Base-by-base conservation (phyloP, 2,888 invertebrate species). In the Agrochola litura region DNA sequence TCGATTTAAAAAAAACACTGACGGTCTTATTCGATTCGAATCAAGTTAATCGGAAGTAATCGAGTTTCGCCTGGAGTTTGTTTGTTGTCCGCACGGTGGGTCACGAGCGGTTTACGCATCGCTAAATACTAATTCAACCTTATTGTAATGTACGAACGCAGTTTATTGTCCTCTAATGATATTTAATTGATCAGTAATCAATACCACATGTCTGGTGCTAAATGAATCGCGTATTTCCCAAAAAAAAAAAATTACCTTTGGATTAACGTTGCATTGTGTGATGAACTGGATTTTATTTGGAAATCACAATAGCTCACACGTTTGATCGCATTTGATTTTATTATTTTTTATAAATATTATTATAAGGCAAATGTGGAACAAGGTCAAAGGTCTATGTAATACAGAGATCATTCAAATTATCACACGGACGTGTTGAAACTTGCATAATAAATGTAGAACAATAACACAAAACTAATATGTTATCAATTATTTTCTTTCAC, bases 31-130 rank as follows among this genome's bases (percentile, higher is more conserved):
- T 93, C 91, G 92, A 91, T 92, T 92, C 91, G 88, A 90, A 86
- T 88, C 89, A 89, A 92, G 90, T 93, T 92, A 92, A 93, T 95
- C 94, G 94, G 92, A 94, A 94, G 92, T 95, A 94, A 95, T 94
- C 93, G 91, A 84, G 86, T 93, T 92, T 87, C 91, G 90, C 90
- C 87, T 90, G 86, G 89, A 89, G 90, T 92, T 93, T 95, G 91
- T 94, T 95, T 92, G 84, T 85, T 83, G 87, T 88, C 89, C 89
- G 89, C 86, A 88, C 80, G 84, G 88, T 89, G 90, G 88, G 88
- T 90, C 88, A 82, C 91, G 88, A 90, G 92, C 87, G 82, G 89
- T 92, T 91, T 86, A 91, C 90, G 92, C 91, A 82, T 91, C 90
- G 88, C 90, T 90, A 86, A 89, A 90, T 91, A 85, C 84, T 85